A percentile compares a stretch with the other conserved stretches of the same genome.
These are phyloP conservation scores for Charadrius vociferus DNA, from an alignment of 2,113 vertebrate species.

Conservation along the genomic window DNA sequence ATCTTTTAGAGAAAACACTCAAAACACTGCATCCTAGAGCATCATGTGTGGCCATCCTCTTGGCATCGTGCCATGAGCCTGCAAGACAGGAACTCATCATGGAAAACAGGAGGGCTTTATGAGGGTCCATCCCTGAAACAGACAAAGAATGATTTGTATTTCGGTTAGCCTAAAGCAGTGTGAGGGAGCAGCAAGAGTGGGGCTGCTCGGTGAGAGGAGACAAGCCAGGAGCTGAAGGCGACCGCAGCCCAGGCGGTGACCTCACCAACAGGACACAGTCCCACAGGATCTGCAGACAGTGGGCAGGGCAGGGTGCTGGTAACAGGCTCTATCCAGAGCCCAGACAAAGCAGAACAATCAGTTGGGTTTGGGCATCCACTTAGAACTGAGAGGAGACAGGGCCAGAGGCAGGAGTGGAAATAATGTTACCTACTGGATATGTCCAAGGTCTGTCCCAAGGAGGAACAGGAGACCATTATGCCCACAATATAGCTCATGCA, in stretches of 20 bases:
- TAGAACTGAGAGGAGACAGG: neutral
- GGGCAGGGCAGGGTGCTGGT: neutral
- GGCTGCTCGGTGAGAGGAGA: neutral
- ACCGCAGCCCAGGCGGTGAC: neutral
- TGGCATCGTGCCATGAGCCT: neutral
- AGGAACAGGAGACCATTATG: neutral
- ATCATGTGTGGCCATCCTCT: neutral
- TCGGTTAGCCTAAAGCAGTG: neutral
- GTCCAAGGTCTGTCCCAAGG: neutral
- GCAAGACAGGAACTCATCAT: neutral
- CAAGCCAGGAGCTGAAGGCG: accelerated
- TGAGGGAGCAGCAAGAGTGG: neutral
- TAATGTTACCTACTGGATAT: neutral
- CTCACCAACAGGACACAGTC: accelerated
- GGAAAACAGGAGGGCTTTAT: neutral
- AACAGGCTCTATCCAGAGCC: neutral
- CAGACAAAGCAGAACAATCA: neutral
- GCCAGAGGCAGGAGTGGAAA: neutral
- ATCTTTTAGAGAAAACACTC: neutral
- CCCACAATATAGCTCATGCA: neutral
- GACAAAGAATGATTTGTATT: neutral
- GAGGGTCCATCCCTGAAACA: neutral
- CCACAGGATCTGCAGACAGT: neutral
- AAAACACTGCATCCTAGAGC: neutral
- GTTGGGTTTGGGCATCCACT: neutral